A percentile compares a stretch with the other conserved stretches of the same genome.
Conservation (phyloP, 1,140 invertebrate species). For the Drosophila funebris region DNA sequence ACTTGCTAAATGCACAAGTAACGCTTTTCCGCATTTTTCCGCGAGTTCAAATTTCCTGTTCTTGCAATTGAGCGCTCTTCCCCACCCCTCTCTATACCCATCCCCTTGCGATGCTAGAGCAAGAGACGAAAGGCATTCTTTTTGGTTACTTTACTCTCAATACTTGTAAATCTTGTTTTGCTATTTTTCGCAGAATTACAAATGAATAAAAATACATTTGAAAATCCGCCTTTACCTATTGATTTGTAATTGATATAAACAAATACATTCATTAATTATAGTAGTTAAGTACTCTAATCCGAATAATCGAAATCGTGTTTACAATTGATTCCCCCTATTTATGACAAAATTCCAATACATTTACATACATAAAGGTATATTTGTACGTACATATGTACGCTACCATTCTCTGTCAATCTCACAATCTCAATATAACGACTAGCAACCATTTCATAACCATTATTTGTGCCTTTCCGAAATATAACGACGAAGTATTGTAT, state of each 20-base stretch:
- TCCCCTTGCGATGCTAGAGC: conserved; percentile 10
- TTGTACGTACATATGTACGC: conserved; percentile 12
- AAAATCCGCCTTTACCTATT: neutral
- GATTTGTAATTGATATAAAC: too few species aligned
- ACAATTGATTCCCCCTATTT: conserved; percentile 18
- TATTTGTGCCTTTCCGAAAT: conserved; percentile 54
- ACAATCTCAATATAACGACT: conserved; percentile 49
- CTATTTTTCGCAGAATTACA: conserved; percentile 1
- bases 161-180: conserved; percentile 74
- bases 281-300: neutral
- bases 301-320: neutral
- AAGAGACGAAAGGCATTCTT: conserved; percentile 19
- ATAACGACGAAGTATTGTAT: conserved; percentile 49
- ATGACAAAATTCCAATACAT: neutral
- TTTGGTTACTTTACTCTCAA: conserved; percentile 40
- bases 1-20: conserved; percentile 10
- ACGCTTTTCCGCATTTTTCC: conserved; percentile 65
- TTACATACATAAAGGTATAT: conserved; percentile 25
- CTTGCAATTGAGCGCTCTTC: conserved; percentile 36
- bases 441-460: conserved; percentile 47
- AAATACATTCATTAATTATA: neutral
- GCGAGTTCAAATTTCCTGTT: conserved; percentile 73
- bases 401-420: conserved; percentile 34
- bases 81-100: neutral
- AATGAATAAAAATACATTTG: neutral